Evolutionary conservation across 1,140 invertebrate genomes (phyloP).

Genomic region (Polyergus mexicanus): DNA sequence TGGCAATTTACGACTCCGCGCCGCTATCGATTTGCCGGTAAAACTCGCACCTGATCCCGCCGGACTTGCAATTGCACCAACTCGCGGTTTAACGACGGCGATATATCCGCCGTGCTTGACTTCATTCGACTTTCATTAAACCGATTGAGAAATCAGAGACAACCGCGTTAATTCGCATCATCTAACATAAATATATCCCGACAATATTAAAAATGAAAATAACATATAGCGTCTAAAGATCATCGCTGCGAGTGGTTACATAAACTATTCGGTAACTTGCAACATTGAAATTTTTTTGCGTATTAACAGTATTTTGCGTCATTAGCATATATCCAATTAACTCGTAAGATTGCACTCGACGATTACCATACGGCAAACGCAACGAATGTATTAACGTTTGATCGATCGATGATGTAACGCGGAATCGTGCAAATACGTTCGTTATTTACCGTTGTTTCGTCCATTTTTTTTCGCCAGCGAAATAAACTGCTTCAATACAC

Average conservation of each 20-base stretch:
- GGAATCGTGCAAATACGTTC: constrained; percentile 26
- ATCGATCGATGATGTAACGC: constrained; percentile 31
- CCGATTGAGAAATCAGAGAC: constrained; percentile 59
- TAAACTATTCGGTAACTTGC: background rate
- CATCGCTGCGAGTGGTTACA: background rate
- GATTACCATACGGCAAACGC: constrained; percentile 26
- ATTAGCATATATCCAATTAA: constrained; percentile 60
- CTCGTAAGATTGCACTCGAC: constrained; percentile 16
- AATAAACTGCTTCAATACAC: background rate
- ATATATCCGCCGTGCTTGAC: constrained; percentile 44
- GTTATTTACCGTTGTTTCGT: background rate
- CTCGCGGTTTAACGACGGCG: constrained; percentile 55
- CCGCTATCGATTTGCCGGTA: constrained; percentile 74
- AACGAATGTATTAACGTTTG: constrained; percentile 50
- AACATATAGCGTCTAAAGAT: background rate
- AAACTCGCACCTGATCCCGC: constrained; percentile 70
- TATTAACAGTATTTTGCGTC: constrained; percentile 22
- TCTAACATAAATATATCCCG: background rate
- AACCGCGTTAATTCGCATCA: constrained; percentile 20
- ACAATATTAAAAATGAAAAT: constrained; percentile 3
- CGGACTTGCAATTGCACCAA: constrained; percentile 64
- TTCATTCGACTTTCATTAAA: constrained; percentile 50
- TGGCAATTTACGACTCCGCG: constrained; percentile 72
- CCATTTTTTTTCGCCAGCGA: background rate
- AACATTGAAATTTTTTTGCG: constrained; percentile 13